Evolutionary conservation across 2,113 vertebrate genomes (phyloP).

Genomic region (Scomber colias): DNA sequence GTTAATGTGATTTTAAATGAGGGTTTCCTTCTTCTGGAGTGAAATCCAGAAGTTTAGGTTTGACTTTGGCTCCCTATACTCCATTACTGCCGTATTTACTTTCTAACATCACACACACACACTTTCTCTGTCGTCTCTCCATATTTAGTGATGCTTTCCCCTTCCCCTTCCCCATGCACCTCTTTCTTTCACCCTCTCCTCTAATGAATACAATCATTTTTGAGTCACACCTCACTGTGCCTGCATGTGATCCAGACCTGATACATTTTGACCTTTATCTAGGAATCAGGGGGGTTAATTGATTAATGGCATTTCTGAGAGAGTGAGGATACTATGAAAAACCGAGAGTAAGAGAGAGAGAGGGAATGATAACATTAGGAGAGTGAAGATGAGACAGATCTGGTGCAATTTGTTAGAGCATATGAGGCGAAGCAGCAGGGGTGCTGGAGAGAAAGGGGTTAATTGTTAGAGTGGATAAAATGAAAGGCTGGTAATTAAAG

Average conservation of each 20-base stretch:
- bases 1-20: too few species aligned
- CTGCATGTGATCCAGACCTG: constrained; percentile 64
- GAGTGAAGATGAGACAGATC: constrained; percentile 42
- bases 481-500: constrained; percentile 65
- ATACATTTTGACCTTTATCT: constrained; percentile 73
- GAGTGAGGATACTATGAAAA: constrained; percentile 22
- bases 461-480: constrained; percentile 76
- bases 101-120: background rate
- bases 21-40: too few species aligned
- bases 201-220: constrained; percentile 78
- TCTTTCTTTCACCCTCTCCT: constrained; percentile 49
- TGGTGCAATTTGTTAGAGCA: constrained; percentile 47
- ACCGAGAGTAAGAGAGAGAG: background rate
- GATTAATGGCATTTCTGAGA: constrained; percentile 63
- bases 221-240: constrained; percentile 66
- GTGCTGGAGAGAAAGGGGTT: constrained; percentile 66
- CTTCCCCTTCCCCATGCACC: constrained; percentile 36
- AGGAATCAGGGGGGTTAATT: constrained; percentile 72
- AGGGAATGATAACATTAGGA: constrained; percentile 47
- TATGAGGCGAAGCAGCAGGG: constrained; percentile 50
- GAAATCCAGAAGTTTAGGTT: too few species aligned
- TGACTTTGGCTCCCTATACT: too few species aligned
- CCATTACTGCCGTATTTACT: background rate
- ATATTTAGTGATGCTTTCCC: constrained; percentile 37
- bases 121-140: constrained; percentile 1